Evolutionary conservation across 2,888 invertebrate species (phyloP).

Genomic region (Phortica magna): DNA sequence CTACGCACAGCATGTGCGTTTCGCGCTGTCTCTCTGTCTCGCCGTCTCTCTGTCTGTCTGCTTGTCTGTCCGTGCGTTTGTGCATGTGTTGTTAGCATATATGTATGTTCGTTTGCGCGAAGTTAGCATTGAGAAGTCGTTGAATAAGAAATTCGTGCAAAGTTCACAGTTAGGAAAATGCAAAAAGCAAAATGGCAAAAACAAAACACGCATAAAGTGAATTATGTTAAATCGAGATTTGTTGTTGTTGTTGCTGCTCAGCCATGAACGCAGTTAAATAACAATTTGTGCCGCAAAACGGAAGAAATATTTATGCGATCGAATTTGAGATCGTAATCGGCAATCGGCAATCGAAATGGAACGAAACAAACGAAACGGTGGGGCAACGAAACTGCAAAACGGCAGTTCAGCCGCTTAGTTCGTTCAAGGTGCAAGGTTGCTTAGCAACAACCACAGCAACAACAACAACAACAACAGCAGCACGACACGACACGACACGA

Average conservation of each 20-base stretch:
- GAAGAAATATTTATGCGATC: conserved; percentile 4
- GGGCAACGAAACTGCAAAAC: too few species aligned
- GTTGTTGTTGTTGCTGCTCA: conserved; percentile 18
- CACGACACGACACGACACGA: conserved; percentile 1
- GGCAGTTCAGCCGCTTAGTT: not conserved
- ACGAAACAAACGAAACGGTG: too few species aligned
- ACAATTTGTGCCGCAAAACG: conserved; percentile 34
- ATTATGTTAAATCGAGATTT: not conserved
- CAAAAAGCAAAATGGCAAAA: not conserved
- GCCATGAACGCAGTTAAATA: conserved; percentile 44
- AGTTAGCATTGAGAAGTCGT: not conserved
- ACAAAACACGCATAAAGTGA: conserved; percentile 2
- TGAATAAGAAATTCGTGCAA: conserved; percentile 2
- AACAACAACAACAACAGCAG: conserved; percentile 40
- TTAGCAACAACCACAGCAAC: conserved; percentile 38
- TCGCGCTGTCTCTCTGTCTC: conserved; percentile 12
- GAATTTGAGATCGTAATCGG: conserved; percentile 21
- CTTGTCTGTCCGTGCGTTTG: not conserved
- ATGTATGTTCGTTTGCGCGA: not conserved
- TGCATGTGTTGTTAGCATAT: not conserved
- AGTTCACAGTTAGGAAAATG: conserved; percentile 2
- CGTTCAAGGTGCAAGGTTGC: conserved; percentile 34
- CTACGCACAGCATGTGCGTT: conserved; percentile 73
- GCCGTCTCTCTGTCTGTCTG: not conserved
- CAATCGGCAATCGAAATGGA: not conserved